These are phyloP conservation scores for Anguilla japonica DNA, from an alignment of 2,113 vertebrate genomes.

Conservation along the genomic window DNA sequence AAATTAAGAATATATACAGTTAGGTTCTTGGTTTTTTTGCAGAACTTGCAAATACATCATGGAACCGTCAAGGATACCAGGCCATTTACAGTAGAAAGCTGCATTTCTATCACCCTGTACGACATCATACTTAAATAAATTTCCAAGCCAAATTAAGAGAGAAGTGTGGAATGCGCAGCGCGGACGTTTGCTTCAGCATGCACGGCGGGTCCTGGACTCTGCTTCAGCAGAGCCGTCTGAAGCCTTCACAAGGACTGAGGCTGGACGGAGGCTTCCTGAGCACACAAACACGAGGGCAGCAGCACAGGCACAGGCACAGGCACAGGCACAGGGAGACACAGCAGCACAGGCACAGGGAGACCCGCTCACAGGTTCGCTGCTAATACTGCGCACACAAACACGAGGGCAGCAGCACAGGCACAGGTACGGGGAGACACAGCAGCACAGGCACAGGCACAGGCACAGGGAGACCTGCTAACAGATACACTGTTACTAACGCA, in stretches of 20 bases:
- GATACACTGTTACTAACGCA: not conserved
- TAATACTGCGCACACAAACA: no score
- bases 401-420: not conserved
- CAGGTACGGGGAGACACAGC: no score
- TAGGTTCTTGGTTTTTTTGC: no score
- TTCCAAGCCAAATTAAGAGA: not conserved
- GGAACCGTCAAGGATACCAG: not conserved
- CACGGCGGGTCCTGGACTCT: not conserved
- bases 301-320: no score
- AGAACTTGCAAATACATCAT: not conserved
- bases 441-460: no score
- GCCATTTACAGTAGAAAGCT: not conserved
- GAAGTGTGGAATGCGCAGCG: not conserved
- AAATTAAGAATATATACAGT: no score
- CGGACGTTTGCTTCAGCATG: not conserved
- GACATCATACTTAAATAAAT: not conserved
- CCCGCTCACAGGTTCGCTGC: no score
- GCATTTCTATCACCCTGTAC: not conserved
- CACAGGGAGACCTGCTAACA: no score
- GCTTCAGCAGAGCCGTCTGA: not conserved
- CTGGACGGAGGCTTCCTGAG: not conserved
- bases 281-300: not conserved
- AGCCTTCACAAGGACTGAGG: not conserved
- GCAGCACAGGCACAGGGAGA: no score
- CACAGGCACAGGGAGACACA: no score